These are phyloP conservation scores for Morone saxatilis DNA, from an alignment of 2,113 vertebrate species.

Conservation along the genomic window DNA sequence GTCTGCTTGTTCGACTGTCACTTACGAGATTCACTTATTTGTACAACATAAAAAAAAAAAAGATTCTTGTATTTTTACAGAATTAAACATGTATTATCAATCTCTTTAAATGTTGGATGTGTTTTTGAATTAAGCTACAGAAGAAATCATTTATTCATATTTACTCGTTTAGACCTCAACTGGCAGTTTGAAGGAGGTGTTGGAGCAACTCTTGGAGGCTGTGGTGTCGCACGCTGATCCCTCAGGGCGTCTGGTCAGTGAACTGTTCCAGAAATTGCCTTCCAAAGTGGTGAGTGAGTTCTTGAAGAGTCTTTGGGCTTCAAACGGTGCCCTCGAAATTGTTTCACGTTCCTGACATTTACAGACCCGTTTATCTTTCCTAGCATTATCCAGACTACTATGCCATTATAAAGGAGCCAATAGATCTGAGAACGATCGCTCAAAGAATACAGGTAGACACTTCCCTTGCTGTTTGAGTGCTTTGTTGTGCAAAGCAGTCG, in stretches of 20 bases:
- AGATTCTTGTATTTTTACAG: background rate
- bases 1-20: background rate
- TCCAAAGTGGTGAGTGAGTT: constrained; percentile 94
- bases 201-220: constrained; percentile 96
- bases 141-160: constrained; percentile 4
- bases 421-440: constrained; percentile 96
- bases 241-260: constrained; percentile 92
- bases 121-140: background rate
- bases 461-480: background rate
- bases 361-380: constrained; percentile 58
- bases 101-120: background rate
- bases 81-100: background rate
- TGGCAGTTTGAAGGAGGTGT: constrained; percentile 92
- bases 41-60: background rate
- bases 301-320: background rate
- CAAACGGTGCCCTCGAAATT: background rate
- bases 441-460: constrained; percentile 95
- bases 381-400: constrained; percentile 99
- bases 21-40: background rate
- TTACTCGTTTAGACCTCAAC: constrained; percentile 85
- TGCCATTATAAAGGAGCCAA: constrained; percentile 98
- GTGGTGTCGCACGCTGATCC: constrained; percentile 92
- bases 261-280: constrained; percentile 98
- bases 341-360: background rate
- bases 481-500: background rate